These are phyloP conservation scores for Gryllus bimaculatus DNA, from an alignment of 1,140 invertebrate genomes.

Conservation along the genomic window DNA sequence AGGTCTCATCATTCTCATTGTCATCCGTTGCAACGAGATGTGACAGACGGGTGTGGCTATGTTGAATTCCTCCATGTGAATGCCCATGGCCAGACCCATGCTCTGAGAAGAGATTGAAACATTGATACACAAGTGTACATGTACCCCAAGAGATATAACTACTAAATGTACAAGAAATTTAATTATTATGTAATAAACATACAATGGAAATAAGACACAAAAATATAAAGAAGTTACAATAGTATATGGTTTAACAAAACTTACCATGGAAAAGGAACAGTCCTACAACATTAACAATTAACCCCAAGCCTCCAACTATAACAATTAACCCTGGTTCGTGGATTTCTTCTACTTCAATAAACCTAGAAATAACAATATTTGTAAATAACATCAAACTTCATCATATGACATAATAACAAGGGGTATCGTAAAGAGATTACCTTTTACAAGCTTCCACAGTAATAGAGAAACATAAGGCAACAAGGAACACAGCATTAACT, in stretches of 20 bases:
- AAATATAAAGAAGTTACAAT: too few species aligned
- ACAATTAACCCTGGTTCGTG: constrained; percentile 67
- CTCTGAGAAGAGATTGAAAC: constrained; percentile 40
- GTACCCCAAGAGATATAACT: neutral
- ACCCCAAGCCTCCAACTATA: constrained; percentile 64
- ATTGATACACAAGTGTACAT: neutral
- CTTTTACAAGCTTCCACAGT: constrained; percentile 82
- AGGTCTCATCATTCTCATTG: constrained; percentile 71
- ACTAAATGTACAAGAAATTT: too few species aligned
- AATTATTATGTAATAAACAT: too few species aligned
- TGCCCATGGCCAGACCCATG: constrained; percentile 64
- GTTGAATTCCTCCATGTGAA: constrained; percentile 56
- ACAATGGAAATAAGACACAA: too few species aligned
- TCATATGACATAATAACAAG: neutral
- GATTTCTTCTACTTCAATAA: constrained; percentile 75
- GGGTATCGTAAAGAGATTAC: constrained; percentile 22
- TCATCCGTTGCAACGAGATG: constrained; percentile 60
- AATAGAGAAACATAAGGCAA: constrained; percentile 88
- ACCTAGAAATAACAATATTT: constrained; percentile 34
- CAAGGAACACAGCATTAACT: constrained; percentile 85
- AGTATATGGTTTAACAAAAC: constrained; percentile 25
- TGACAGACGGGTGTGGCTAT: constrained; percentile 48
- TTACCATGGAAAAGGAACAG: constrained; percentile 74
- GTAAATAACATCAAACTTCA: neutral
- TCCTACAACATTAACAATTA: constrained; percentile 75